These are phyloP conservation scores for Typhlichthys subterraneus DNA, from an alignment of 2,797 vertebrate genomes.

Conservation along the genomic window DNA sequence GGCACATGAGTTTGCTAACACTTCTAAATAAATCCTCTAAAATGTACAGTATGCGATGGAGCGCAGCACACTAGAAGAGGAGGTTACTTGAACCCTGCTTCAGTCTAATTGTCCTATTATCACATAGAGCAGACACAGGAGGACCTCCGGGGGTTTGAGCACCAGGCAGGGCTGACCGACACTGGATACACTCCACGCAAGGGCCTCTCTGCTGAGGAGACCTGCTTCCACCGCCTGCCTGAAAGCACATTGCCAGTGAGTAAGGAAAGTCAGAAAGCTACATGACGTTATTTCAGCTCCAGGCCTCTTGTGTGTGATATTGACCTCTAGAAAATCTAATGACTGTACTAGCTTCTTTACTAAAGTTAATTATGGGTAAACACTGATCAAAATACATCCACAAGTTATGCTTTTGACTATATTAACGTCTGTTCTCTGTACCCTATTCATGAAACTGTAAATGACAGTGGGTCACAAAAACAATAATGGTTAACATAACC, in stretches of 20 bases:
- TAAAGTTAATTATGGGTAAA: too few species aligned
- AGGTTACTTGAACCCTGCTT: conserved; percentile 2
- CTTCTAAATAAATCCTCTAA: too few species aligned
- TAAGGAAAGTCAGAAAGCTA: conserved; percentile 21
- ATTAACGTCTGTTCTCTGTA: too few species aligned
- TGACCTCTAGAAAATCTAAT: background rate
- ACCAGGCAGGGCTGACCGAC: conserved; percentile 91
- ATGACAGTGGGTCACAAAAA: too few species aligned
- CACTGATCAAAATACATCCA: too few species aligned
- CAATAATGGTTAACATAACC: too few species aligned
- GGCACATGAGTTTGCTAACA: background rate
- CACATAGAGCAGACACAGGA: conserved; percentile 89
- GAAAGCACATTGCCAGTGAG: conserved; percentile 88
- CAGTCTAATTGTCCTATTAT: conserved; percentile 32
- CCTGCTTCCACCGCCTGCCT: conserved; percentile 84
- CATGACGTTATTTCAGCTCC: background rate
- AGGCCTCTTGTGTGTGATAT: background rate
- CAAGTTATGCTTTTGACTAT: too few species aligned
- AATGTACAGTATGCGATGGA: background rate
- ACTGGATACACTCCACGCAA: conserved; percentile 91
- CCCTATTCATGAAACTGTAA: too few species aligned
- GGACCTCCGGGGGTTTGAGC: conserved; percentile 91
- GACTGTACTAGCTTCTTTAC: too few species aligned
- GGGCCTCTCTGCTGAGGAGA: conserved; percentile 91
- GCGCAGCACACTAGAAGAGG: background rate